phyloP scores from a whole-genome alignment of 2,888 invertebrate genomes.

The Scelioninae gen. 2 region DNA sequence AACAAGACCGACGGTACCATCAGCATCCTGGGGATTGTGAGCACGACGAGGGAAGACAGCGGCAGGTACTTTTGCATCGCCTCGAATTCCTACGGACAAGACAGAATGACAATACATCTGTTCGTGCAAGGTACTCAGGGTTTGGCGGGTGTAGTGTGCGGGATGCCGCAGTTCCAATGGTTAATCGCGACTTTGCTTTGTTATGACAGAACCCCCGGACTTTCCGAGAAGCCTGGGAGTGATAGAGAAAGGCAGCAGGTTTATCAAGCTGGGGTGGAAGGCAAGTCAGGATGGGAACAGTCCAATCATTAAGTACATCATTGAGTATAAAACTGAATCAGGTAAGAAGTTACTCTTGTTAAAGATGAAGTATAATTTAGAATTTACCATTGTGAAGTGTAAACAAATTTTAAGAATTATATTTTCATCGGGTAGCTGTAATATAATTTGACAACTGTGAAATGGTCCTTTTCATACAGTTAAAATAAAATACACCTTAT shows the following conservation, averaged over 20 bases:
- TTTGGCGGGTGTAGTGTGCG: no score
- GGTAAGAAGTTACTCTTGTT: no score
- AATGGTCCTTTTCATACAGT: no score
- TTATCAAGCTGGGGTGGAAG: conserved; percentile 91
- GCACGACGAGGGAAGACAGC: conserved; percentile 91
- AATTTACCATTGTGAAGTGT: no score
- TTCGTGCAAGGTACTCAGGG: conserved; percentile 84
- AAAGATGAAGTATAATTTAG: no score
- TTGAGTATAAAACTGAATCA: conserved; percentile 91
- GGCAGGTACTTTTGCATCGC: conserved; percentile 92
- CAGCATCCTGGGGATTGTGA: conserved; percentile 89
- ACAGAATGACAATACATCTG: conserved; percentile 92
- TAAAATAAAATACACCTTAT: no score
- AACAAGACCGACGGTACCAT: conserved; percentile 81
- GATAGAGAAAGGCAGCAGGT: conserved; percentile 88
- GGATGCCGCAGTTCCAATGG: neutral
- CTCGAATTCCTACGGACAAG: conserved; percentile 92
- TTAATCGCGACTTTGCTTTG: conserved; percentile 11
- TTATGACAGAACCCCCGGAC: conserved; percentile 86
- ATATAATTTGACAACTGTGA: no score
- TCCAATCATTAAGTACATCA: conserved; percentile 90
- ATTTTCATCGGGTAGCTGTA: no score
- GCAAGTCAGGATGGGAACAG: conserved; percentile 93
- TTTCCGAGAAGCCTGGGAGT: conserved; percentile 91
- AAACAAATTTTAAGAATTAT: no score